Evolutionary conservation across 30 jellyfish, hydroid and myxozoan genomes (phyloP), one percentile per base, ranked within the genome.

Genomic region (Turritopsis dohrnii): DNA sequence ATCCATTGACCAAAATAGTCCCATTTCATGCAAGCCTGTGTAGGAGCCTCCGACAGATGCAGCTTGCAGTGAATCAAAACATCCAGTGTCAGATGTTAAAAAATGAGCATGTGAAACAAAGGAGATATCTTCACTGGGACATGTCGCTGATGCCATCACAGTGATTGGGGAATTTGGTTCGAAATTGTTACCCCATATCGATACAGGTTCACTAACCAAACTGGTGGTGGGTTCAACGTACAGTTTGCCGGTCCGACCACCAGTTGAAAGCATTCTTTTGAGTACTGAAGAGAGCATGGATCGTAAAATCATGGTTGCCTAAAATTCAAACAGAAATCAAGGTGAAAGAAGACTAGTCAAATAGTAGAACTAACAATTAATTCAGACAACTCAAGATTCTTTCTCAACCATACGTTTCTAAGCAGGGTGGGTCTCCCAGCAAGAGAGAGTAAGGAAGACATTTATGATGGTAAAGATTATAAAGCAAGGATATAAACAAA

Each of bases 211-310:
- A 13, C 87, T 23, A 1, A 74, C 89, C 52, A 71, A 71, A 21
- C 89, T 25, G 4, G 84, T 23, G 54, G 74, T 79, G 0, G 90
- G 89, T 30, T 72, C 89, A 71, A 76, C 52, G 22, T 79, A 79
- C 21, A 81, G 23, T 23, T 69, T 76, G 71, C 60, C 84, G 41
- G 52, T 22, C n/a, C 83, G 25, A 29, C 69, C 84, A 74, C 13
- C 9, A 41, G 5, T 41, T 41, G 60, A 41, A 41, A 41, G 5
- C 60, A 41, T 3, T 41, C 60, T 41, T 41, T 13, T 41, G 5
- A 41, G 60, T 3, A 41, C 13, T 41, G 13, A 5, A 41, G 9
- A 3, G 60, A 13, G 13, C 60, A 5, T 41, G 13, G 60, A 13
- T 41, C 60, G 60, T 13, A 41, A 41, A 13, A 41, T 41, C 60